Conservation (phyloP, 2,888 invertebrate genomes). For the Ceratothoa steindachneri region DNA sequence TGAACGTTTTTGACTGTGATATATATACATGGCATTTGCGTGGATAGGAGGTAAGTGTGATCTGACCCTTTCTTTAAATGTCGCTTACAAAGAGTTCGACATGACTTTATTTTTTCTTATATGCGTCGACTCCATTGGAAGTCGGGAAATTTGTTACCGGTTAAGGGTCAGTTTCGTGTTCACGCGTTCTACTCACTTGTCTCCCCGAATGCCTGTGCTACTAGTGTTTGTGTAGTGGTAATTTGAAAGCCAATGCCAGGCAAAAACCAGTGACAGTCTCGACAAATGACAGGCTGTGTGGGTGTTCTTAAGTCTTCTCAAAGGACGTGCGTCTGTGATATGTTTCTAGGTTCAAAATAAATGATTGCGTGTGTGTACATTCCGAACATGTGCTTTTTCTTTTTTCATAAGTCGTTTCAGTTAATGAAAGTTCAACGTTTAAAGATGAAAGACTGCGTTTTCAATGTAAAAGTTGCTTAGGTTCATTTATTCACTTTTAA, state of each 20-base stretch:
- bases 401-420: background rate
- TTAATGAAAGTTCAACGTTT: background rate
- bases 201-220: background rate
- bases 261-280: constrained; percentile 3
- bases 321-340: constrained; percentile 10
- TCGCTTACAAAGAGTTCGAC: too few relatives aligned
- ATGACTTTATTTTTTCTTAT: too few relatives aligned
- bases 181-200: background rate
- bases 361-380: constrained; percentile 7
- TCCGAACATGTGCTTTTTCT: background rate
- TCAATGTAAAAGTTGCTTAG: background rate
- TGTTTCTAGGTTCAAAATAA: constrained; percentile 13
- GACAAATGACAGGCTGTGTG: constrained; percentile 8
- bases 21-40: constrained; percentile 11
- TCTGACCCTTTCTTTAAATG: too few relatives aligned
- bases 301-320: background rate
- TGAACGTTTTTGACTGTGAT: constrained; percentile 13
- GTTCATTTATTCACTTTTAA: constrained; percentile 5
- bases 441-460: background rate
- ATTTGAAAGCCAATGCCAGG: background rate
- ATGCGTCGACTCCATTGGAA: background rate
- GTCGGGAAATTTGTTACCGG: background rate
- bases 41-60: background rate
- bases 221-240: background rate
- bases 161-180: background rate